Evolutionary conservation across 2,888 invertebrate species (phyloP), one percentile per base, ranked within the genome.

Genomic region (Nomada goodeniana): DNA sequence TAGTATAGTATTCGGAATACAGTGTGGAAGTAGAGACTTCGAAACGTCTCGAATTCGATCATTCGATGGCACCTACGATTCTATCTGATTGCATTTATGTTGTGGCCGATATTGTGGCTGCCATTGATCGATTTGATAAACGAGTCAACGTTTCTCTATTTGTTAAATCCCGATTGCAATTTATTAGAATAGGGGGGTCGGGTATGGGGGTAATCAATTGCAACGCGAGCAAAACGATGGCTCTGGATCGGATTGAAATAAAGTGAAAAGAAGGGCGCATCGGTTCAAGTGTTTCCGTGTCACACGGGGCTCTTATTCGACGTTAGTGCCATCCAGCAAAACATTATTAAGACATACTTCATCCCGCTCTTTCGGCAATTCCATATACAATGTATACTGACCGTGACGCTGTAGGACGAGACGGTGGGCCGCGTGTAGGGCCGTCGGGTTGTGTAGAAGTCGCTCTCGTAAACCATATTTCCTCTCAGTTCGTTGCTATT

Each of bases 391-490:
- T 74, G 57, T 83, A 84, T 94, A 96, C 97, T 96, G 95, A 97
- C 97, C 96, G 97, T 97, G 94, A 96, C 96, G 94, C 96, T 96
- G 95, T 97, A 97, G 92, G 96, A 96, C 91, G 96, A 95, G 87
- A 95, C 95, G 86, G 96, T 94, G 82, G 96, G 96, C 94, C 97
- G 95, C 94, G 96, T 95, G 94, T 96, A 96, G 89, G 97, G 97
- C 95, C 98, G 96, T 95, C 98, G 96, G 94, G 97, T 97, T 93
- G 98, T 97, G 95, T 97, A 97, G 95, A 97, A 98, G 95, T 98
- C 98, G 96, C 97, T 97, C 95, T 97, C 97, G 96, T 98, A 98
- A 95, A 98, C 98, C 98, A 98, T 98, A 94, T 95, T 96, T 91
- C 82, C 84, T 93, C 86, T 76, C 55, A 61, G 69, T 83, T 68